These are phyloP conservation scores for Cephonodes hylas DNA, from an alignment of 2,888 invertebrate genomes.

Conservation along the genomic window DNA sequence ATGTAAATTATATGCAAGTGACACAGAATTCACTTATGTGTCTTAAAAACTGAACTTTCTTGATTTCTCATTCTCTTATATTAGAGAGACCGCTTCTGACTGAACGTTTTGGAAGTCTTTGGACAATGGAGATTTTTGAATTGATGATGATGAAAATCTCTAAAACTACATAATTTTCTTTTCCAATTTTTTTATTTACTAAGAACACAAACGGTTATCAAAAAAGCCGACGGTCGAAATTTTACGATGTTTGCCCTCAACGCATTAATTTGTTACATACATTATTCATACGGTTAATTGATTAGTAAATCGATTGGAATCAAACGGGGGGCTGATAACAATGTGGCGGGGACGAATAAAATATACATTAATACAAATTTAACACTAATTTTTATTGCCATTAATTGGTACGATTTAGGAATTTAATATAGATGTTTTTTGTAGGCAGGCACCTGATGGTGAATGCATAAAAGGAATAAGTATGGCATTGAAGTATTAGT, in stretches of 20 bases:
- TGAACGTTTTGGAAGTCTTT: too few relatives aligned
- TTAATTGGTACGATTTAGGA: neutral
- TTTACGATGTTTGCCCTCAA: neutral
- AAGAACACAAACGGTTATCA: neutral
- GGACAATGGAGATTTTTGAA: too few relatives aligned
- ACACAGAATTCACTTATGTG: too few relatives aligned
- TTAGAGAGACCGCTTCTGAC: too few relatives aligned
- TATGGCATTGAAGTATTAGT: too few relatives aligned
- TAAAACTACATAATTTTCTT: too few relatives aligned
- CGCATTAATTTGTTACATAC: neutral
- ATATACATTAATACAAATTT: neutral
- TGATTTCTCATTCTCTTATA: too few relatives aligned
- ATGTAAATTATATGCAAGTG: too few relatives aligned
- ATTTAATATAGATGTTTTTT: neutral
- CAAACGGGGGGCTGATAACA: neutral
- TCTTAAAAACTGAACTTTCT: too few relatives aligned
- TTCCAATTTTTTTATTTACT: neutral
- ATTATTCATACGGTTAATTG: slow-evolving; percentile 4
- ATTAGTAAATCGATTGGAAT: slow-evolving; percentile 6
- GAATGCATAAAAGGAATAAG: neutral
- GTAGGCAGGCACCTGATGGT: neutral
- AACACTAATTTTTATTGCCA: neutral
- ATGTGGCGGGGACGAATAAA: neutral
- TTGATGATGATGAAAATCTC: too few relatives aligned
- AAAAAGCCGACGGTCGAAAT: neutral